Percentiles rank a stretch among this genome's conserved stretches.
phyloP scores from a whole-genome alignment of 1,140 invertebrate species.

The Zaprionus camerounensis region DNA sequence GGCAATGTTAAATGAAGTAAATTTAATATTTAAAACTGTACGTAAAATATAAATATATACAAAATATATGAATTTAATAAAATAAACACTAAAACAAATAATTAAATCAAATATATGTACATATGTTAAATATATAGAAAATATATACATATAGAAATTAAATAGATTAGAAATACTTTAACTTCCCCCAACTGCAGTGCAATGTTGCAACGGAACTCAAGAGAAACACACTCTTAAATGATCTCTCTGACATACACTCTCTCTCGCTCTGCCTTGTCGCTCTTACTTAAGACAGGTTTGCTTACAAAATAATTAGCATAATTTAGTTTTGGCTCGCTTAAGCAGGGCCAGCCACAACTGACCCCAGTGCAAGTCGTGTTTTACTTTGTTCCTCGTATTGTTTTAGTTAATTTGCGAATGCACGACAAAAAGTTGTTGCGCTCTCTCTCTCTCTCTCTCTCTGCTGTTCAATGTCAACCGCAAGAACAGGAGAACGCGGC shows the following conservation, averaged over 20 bases:
- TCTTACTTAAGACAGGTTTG: slow-evolving; percentile 59
- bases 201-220: not conserved
- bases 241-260: not conserved
- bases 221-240: not conserved
- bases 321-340: slow-evolving; percentile 58
- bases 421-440: slow-evolving; percentile 48
- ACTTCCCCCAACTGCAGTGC: not conserved
- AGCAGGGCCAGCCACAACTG: slow-evolving; percentile 28
- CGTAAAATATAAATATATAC: no score
- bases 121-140: no score
- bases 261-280: not conserved
- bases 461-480: slow-evolving; percentile 64
- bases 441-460: not conserved
- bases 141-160: no score
- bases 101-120: no score
- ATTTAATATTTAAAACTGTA: no score
- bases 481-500: slow-evolving; percentile 46
- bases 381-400: slow-evolving; percentile 32
- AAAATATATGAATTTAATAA: not conserved
- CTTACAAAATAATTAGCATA: slow-evolving; percentile 72
- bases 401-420: slow-evolving; percentile 61
- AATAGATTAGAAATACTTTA: no score
- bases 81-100: not conserved
- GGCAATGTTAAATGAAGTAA: no score
- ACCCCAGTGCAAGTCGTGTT: slow-evolving; percentile 33